Base-by-base conservation (phyloP, 2,888 invertebrate species). In the Chymomyza fuscimana region DNA sequence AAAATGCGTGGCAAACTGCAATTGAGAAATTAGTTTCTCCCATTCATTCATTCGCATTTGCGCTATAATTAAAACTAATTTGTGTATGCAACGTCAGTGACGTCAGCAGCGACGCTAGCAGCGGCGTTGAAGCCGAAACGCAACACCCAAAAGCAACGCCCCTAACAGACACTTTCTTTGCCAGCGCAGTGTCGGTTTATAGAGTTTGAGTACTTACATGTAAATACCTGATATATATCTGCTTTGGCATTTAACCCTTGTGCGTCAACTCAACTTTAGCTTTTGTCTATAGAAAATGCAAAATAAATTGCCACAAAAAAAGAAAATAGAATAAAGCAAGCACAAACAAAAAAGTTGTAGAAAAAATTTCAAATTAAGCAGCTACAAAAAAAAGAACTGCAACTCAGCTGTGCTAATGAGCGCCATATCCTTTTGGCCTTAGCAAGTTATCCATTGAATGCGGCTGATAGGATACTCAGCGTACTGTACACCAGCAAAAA, bases 61-160 rank as follows among this genome's bases (percentile, higher is more conserved):
- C 83, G 86, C 89, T 87, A 86, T 85, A 85, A 85, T 85, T 85
- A 85, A 86, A 87, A 89, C 84, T 85, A 85, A 89, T 85, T 85
- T 87, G 78, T 88, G 89, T 87, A 87, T 87, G 74, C 74, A 77
- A 67, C 72, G 36, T 7, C 36, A n/a, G 36, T 32, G 58, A 7
- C 58, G 25, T 22, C 72, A 63, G 7, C 63, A 65, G 12, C 54
- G 50, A 12, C 58, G n/a, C 5, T 52, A 22, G 4, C 63, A 29
- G 29, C 59, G n/a, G 59, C 25, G 32, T 59, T 29, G 19, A 46
- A 25, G 61, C 36, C 63, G 63, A 36, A 65, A 58, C 81, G 62
- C 68, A 67, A 46, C 79, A 68, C 15, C 69, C 63, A 61, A 58
- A 66, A 54, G 32, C 67, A 76, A 76, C 83, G 89, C 89, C 89